Base-by-base conservation (phyloP, 2,888 invertebrate species). In the Sinohyriopsis cumingii region DNA sequence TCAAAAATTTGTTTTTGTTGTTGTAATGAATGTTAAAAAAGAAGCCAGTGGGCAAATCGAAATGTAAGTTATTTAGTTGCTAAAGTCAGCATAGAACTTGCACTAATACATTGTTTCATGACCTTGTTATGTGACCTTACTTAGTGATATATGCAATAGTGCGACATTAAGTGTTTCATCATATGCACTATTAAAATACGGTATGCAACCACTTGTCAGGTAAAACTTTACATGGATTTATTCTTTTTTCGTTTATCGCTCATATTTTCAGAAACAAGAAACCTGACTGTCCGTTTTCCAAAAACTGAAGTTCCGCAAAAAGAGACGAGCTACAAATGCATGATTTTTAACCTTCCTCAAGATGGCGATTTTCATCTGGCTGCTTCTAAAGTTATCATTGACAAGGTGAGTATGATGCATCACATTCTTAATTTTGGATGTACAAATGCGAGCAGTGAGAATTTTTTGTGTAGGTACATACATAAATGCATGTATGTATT, bases 371-470 rank as follows among this genome's bases (percentile, higher is more conserved):
- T 71, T 60, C 82, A 82, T 28, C 64, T 82, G 18, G 72, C 78
- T 5, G 80, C 79, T n/a, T 78, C 78, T 5, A 71, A 67, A 20
- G 78, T 79, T 6, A 61, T 71, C 54, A 67, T 82, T 18, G 76
- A 78, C 66, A 81, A 81, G 63, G 59, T 74, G 15, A 73, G 70
- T 25, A 75, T 80, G 45, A 75, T 82, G 45, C 82, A 82, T 71
- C 79, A 79, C 28, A 79, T 79, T 55, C 65, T 79, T 20, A 20
- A 75, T 53, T 77, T 69, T 53, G 77, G 77, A 5, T 77, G 77
- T 63, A 56, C 69, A 22, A 65, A 73, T 19, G 61, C 65, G 5
- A 66, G 72, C 68, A 66, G 45, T 33, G 12, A 33, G 33, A 9
- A 9, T 9, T 33, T 33, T 33, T 33, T 33, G 5, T 28, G 6